Evolutionary conservation across 2,797 vertebrate genomes (phyloP).

Genomic region (Tauraco hartlaubi): DNA sequence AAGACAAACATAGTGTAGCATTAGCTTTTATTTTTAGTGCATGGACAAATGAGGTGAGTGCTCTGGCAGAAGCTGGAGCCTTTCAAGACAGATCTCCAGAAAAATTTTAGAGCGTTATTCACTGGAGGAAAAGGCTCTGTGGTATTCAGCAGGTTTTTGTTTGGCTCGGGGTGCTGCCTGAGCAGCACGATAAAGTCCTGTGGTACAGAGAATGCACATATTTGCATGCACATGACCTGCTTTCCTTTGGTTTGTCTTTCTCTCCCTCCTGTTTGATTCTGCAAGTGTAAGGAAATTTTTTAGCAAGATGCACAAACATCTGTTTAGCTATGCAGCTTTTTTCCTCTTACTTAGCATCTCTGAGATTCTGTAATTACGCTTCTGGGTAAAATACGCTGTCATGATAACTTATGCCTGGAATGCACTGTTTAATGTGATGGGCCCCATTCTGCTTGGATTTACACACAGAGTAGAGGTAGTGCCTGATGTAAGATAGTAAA

Average conservation of each 20-base stretch:
- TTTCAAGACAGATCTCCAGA: neutral
- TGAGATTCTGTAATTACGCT: conserved; percentile 58
- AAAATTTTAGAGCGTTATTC: neutral
- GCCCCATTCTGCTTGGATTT: neutral
- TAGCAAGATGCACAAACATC: conserved; percentile 44
- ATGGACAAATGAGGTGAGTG: neutral
- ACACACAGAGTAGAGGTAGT: neutral
- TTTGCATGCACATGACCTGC: neutral
- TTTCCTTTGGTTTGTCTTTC: conserved; percentile 36
- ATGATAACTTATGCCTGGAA: conserved; percentile 15
- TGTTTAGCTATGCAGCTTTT: conserved; percentile 63
- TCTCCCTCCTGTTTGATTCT: conserved; percentile 26
- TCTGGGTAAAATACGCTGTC: conserved; percentile 50
- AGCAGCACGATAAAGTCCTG: neutral
- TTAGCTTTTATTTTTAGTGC: neutral
- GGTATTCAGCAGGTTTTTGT: conserved; percentile 14
- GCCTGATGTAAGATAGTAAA: neutral
- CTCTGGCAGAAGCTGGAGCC: neutral
- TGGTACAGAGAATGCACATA: neutral
- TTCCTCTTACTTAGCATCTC: conserved; percentile 61
- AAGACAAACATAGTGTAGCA: neutral
- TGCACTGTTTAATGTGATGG: neutral
- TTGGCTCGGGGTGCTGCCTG: neutral
- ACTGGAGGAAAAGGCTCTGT: neutral
- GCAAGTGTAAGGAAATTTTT: neutral